phyloP scores from a whole-genome alignment of 2,113 vertebrate genomes.

The Entomyzon cyanotis region DNA sequence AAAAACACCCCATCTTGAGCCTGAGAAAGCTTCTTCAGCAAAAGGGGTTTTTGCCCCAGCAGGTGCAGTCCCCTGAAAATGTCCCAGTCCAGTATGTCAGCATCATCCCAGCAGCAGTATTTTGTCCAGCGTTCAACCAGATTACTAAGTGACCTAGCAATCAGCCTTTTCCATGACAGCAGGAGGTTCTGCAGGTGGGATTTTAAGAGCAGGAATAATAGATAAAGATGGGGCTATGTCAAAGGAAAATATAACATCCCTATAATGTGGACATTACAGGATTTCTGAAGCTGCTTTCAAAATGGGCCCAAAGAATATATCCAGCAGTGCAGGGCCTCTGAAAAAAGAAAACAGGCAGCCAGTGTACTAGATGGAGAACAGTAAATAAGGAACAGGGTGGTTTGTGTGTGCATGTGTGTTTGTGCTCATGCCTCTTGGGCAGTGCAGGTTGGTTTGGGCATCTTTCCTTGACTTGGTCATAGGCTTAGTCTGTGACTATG shows the following conservation, averaged over 20 bases:
- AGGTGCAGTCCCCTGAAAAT: neutral
- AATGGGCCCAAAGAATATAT: neutral
- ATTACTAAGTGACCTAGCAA: neutral
- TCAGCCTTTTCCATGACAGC: neutral
- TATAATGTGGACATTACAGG: neutral
- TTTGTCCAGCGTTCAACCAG: neutral
- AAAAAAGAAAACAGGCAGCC: neutral
- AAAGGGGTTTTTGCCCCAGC: neutral
- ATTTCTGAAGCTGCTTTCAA: conserved; percentile 11
- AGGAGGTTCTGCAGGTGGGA: neutral
- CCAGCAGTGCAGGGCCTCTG: neutral
- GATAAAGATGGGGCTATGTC: neutral
- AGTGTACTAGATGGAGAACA: neutral
- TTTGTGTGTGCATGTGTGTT: neutral
- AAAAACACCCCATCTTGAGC: accelerated
- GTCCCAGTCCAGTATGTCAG: neutral
- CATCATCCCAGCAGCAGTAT: neutral
- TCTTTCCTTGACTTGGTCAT: neutral
- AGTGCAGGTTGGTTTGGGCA: neutral
- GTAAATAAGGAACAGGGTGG: neutral
- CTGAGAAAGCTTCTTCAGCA: neutral
- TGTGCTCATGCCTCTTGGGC: neutral
- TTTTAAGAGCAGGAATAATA: neutral
- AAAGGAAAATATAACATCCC: neutral
- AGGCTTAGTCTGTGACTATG: neutral